Conservation (phyloP, 2,888 invertebrate genomes). For the Sesia bembeciformis region DNA sequence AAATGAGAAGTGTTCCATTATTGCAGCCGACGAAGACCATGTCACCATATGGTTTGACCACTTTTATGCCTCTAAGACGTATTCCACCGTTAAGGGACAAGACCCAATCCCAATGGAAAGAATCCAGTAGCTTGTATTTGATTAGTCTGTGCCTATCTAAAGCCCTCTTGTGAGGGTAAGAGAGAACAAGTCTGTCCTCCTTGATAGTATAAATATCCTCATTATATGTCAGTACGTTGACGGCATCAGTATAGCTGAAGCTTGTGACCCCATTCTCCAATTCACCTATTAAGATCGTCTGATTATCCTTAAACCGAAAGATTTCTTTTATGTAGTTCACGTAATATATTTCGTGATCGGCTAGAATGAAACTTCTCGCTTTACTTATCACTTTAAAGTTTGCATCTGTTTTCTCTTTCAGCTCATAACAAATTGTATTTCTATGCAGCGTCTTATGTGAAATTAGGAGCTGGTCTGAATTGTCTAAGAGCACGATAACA, state of each 20-base stretch:
- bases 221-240: neutral
- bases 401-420: slow-evolving; percentile 10
- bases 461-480: slow-evolving; percentile 28
- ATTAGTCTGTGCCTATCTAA: slow-evolving; percentile 19
- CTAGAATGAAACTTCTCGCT: slow-evolving; percentile 32
- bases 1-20: slow-evolving; percentile 44
- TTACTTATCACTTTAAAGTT: slow-evolving; percentile 24
- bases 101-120: slow-evolving; percentile 51
- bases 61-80: slow-evolving; percentile 36
- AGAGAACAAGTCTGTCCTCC: slow-evolving; percentile 14
- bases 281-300: slow-evolving; percentile 10
- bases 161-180: slow-evolving; percentile 17
- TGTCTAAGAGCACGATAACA: slow-evolving; percentile 22
- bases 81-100: slow-evolving; percentile 22
- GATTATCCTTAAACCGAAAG: slow-evolving; percentile 19
- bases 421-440: too few species aligned
- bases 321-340: slow-evolving; percentile 33
- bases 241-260: neutral
- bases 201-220: slow-evolving; percentile 29
- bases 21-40: slow-evolving; percentile 48
- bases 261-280: slow-evolving; percentile 25
- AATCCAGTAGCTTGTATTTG: slow-evolving; percentile 40
- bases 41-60: slow-evolving; percentile 40
- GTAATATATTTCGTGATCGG: slow-evolving; percentile 24
- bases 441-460: slow-evolving; percentile 22